These are phyloP conservation scores for Cephonodes hylas DNA, from an alignment of 2,888 invertebrate genomes.

Conservation along the genomic window DNA sequence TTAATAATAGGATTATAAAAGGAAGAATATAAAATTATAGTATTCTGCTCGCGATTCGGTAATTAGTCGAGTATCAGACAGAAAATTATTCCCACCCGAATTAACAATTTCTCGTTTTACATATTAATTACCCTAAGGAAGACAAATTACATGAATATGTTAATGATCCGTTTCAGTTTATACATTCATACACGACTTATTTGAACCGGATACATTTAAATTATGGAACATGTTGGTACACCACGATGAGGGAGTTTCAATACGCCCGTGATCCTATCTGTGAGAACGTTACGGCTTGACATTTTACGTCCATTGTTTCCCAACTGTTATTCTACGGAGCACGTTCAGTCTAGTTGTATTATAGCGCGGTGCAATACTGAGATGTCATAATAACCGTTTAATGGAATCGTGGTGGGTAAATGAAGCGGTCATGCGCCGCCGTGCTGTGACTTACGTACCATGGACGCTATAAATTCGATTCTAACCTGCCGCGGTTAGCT, in stretches of 20 bases:
- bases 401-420: slow-evolving; percentile 39
- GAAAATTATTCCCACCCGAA: no score
- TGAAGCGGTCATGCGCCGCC: slow-evolving; percentile 42
- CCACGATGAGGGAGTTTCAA: not conserved
- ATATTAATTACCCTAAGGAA: no score
- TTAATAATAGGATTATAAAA: no score
- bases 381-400: slow-evolving; percentile 42
- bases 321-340: slow-evolving; percentile 53
- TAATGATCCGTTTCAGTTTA: no score
- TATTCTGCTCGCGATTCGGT: no score
- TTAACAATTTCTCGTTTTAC: no score
- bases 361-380: slow-evolving; percentile 28
- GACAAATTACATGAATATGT: no score
- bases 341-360: slow-evolving; percentile 38
- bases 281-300: not conserved
- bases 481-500: not conserved
- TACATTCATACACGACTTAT: not conserved
- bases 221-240: not conserved
- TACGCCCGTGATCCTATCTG: not conserved
- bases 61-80: no score
- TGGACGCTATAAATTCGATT: not conserved
- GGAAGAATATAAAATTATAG: no score
- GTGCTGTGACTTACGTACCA: not conserved
- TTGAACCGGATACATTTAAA: not conserved
- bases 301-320: slow-evolving; percentile 47